Evolutionary conservation across 2,888 invertebrate species (phyloP), one percentile per base, ranked within the genome.

Genomic region (Ceraclea dissimilis): DNA sequence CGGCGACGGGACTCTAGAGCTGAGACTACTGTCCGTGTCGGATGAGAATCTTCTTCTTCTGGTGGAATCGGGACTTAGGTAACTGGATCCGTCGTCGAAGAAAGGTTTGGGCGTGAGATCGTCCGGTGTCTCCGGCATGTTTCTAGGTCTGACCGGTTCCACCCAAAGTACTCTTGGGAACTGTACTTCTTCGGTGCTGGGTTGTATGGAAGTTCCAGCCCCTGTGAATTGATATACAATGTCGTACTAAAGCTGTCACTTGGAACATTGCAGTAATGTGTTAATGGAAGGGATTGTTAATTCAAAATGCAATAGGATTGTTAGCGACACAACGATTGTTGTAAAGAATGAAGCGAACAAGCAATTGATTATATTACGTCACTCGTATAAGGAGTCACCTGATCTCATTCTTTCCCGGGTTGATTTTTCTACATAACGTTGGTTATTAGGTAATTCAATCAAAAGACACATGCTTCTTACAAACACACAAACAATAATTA

Each of bases 111-210:
- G 49, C 19, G 44, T 49, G 18, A 39, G 11, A 17, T 52, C 59
- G 16, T 61, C 61, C 26, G 54, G 52, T 4, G 55, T 44, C n/a
- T 62, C 61, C 6, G 54, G 47, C 2, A 19, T 39, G 39, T 58
- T 58, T 21, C 43, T 52, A 49, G 56, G 51, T 39, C 51, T 58
- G 21, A 54, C 48, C 1, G 60, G 61, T 20, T 62, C 56, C 6
- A 54, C 60, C 62, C 62, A 62, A 8, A 62, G 58, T n/a, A 62
- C 55, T 34, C 62, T 51, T 21, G 62, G 62, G 47, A 62, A 60
- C 50, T 52, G 51, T 11, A 48, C 48, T 51, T 55, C 55, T 20
- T 50, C 50, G 10, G 55, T 44, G 46, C 50, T 50, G 17, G 56
- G 56, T 34, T 51, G 56, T 13, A 51, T 31, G 6, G 56, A 56